phyloP scores from a whole-genome alignment of 2,888 invertebrate genomes.

The Lasioglossum pauxillum region DNA sequence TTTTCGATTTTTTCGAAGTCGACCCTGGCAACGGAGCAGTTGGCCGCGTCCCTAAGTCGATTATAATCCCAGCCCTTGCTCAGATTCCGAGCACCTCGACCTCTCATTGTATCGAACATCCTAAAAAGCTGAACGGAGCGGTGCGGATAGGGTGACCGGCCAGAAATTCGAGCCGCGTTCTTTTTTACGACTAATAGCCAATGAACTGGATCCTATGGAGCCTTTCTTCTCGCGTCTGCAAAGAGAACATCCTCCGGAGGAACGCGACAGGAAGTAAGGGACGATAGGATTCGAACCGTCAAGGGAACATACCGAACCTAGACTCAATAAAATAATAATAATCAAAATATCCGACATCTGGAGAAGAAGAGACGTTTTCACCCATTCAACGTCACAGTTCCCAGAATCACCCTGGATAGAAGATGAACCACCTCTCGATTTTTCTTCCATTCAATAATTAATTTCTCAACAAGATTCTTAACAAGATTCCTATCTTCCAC shows the following conservation, averaged over 20 bases:
- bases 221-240: conserved; percentile 35
- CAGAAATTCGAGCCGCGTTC: conserved; percentile 67
- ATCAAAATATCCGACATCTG: too few species aligned
- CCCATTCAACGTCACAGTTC: too few species aligned
- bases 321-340: neutral
- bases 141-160: conserved; percentile 50
- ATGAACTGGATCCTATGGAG: conserved; percentile 61
- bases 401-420: too few species aligned
- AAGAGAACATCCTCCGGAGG: conserved; percentile 53
- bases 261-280: conserved; percentile 65
- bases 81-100: conserved; percentile 42
- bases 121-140: conserved; percentile 31
- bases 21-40: conserved; percentile 44
- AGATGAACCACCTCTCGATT: neutral
- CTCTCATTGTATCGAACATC: conserved; percentile 55
- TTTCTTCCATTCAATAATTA: neutral
- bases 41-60: conserved; percentile 41
- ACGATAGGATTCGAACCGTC: conserved; percentile 1
- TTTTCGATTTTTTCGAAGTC: conserved; percentile 46
- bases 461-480: neutral
- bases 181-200: conserved; percentile 60
- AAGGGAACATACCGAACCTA: neutral
- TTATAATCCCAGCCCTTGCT: conserved; percentile 34
- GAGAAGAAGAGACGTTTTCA: too few species aligned
- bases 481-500: neutral